phyloP scores from a whole-genome alignment of 2,888 invertebrate species.

The Eristalis intricaria region DNA sequence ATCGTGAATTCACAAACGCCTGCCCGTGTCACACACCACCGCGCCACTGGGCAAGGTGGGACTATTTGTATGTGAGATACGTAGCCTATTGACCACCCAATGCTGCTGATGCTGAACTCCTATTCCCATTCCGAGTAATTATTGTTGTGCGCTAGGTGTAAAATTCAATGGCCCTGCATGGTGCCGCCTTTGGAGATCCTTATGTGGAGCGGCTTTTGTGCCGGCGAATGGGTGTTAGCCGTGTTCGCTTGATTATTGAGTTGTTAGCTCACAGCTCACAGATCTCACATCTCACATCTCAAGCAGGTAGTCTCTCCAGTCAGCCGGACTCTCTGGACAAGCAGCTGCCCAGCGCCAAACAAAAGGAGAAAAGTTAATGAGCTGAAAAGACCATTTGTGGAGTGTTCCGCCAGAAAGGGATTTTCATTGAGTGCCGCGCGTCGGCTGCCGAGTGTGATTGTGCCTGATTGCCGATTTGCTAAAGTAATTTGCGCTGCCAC shows the following conservation, averaged over 20 bases:
- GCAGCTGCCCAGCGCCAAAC: conserved; percentile 8
- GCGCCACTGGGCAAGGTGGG: conserved; percentile 13
- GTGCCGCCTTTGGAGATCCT: conserved; percentile 61
- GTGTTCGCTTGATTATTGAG: conserved; percentile 60
- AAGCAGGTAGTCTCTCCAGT: background rate
- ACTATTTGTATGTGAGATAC: conserved; percentile 28
- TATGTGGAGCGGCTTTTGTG: conserved; percentile 31
- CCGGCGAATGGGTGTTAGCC: conserved; percentile 58
- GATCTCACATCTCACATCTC: conserved; percentile 1
- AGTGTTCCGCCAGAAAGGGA: conserved; percentile 37
- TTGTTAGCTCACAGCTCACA: conserved; percentile 55
- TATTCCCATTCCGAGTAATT: conserved; percentile 60
- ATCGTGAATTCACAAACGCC: conserved; percentile 49
- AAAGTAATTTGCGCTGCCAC: conserved; percentile 39
- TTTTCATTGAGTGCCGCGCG: background rate
- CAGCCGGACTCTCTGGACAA: background rate
- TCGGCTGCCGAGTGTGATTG: background rate
- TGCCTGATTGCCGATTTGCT: conserved; percentile 20
- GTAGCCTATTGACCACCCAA: conserved; percentile 55
- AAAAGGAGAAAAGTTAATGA: conserved; percentile 60
- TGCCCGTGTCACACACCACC: background rate
- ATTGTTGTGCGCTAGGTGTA: conserved; percentile 65
- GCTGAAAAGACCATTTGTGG: conserved; percentile 55
- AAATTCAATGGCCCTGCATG: conserved; percentile 51
- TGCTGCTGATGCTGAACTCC: conserved; percentile 30